phyloP scores from a whole-genome alignment of 2,888 invertebrate genomes.

The Ormyrus rosae region DNA sequence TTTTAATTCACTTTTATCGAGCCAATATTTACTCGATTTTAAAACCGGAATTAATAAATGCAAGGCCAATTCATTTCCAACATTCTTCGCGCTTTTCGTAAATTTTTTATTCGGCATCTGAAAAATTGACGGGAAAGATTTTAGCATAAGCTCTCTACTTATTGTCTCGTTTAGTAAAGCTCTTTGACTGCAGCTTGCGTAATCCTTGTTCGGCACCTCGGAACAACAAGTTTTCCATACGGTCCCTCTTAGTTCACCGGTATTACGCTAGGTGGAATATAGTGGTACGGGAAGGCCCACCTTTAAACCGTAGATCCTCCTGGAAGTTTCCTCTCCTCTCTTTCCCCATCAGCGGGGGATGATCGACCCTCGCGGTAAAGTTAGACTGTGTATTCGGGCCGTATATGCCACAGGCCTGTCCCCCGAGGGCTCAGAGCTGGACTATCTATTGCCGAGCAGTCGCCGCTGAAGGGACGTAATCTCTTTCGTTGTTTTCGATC shows the following conservation, averaged over 20 bases:
- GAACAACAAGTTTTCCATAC: conserved; percentile 17
- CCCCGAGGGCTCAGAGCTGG: background rate
- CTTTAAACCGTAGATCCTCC: conserved; percentile 25
- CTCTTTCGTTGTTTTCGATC: background rate
- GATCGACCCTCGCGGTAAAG: conserved; percentile 17
- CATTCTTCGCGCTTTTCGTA: too few relatives aligned
- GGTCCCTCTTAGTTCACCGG: conserved; percentile 15
- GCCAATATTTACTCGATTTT: too few relatives aligned
- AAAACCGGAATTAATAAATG: too few relatives aligned
- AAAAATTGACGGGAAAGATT: too few relatives aligned
- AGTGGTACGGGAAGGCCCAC: background rate
- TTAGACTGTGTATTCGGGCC: conserved; percentile 13
- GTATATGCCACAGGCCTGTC: conserved; percentile 26
- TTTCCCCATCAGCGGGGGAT: background rate
- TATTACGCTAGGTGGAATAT: background rate
- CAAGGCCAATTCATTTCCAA: too few relatives aligned
- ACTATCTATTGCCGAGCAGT: conserved; percentile 28
- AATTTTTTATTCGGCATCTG: too few relatives aligned
- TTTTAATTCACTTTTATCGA: too few relatives aligned
- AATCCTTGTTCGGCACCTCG: too few relatives aligned
- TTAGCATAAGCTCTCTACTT: too few relatives aligned
- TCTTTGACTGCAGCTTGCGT: background rate
- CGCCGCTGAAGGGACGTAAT: background rate
- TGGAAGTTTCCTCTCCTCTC: conserved; percentile 8
- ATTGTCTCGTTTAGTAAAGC: too few relatives aligned